These are phyloP conservation scores for Henricia sp. DNA, from an alignment of 53 echinoderm and acorn worm genomes.

Conservation along the genomic window DNA sequence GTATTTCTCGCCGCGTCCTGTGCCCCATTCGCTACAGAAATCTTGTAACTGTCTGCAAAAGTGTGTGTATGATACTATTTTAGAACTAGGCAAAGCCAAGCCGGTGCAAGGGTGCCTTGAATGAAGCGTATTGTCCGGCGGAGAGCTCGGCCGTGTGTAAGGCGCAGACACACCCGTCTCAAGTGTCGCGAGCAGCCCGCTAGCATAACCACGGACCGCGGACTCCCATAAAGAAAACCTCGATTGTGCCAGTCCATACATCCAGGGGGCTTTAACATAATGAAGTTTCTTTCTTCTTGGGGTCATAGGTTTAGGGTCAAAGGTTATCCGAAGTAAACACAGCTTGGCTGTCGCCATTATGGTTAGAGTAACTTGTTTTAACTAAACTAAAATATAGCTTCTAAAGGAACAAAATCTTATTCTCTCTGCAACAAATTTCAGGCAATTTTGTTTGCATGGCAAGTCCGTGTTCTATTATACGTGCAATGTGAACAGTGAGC, in stretches of 20 bases:
- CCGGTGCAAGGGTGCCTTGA: slow-evolving; percentile 25
- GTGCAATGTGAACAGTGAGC: too few species aligned
- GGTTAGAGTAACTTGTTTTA: not conserved
- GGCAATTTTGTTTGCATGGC: too few species aligned
- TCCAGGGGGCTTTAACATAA: slow-evolving; percentile 42
- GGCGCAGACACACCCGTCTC: slow-evolving; percentile 42
- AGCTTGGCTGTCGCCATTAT: slow-evolving; percentile 26
- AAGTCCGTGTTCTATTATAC: too few species aligned
- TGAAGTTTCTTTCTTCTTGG: slow-evolving; percentile 36
- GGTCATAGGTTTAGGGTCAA: slow-evolving; percentile 36
- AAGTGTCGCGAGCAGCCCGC: slow-evolving; percentile 35
- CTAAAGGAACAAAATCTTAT: too few species aligned
- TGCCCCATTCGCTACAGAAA: slow-evolving; percentile 47
- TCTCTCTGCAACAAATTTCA: too few species aligned
- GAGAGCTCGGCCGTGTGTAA: slow-evolving; percentile 4
- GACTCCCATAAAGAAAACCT: not conserved
- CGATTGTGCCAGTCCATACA: slow-evolving; percentile 14
- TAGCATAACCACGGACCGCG: slow-evolving; percentile 9
- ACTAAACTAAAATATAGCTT: too few species aligned
- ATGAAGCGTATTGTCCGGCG: slow-evolving; percentile 20
- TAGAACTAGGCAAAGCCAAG: slow-evolving; percentile 38
- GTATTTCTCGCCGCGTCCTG: slow-evolving; percentile 26
- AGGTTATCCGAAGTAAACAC: slow-evolving; percentile 34
- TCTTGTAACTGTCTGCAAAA: slow-evolving; percentile 49
- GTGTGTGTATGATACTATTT: slow-evolving; percentile 59